Evolutionary conservation across 2,113 vertebrate genomes (phyloP).

Genomic region (Pseudopipra pipra): DNA sequence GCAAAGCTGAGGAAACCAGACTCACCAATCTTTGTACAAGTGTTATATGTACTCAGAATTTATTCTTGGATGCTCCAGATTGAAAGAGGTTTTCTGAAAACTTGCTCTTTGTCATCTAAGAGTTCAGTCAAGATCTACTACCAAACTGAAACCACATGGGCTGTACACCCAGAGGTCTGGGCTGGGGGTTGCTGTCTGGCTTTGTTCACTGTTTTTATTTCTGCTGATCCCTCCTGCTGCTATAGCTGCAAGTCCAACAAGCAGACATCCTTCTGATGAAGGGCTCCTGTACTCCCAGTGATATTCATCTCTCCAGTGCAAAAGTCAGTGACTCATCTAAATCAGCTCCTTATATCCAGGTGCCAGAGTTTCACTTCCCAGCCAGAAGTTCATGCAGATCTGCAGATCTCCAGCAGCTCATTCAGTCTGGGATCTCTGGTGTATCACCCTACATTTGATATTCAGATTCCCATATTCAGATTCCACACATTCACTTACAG

Average conservation of each 20-base stretch:
- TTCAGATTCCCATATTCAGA: slow-evolving; percentile 40
- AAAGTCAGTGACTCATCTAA: background rate
- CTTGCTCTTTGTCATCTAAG: background rate
- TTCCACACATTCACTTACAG: background rate
- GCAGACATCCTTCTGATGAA: background rate
- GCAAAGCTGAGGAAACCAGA: background rate
- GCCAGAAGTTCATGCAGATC: background rate
- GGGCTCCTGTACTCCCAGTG: background rate
- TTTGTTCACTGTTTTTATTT: background rate
- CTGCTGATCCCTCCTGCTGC: background rate
- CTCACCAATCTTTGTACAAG: background rate
- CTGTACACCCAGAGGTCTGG: background rate
- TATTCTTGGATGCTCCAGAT: background rate
- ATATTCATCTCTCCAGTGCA: background rate
- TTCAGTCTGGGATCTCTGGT: background rate
- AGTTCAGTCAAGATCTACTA: background rate
- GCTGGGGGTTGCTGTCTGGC: background rate
- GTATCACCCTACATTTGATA: slow-evolving; percentile 25
- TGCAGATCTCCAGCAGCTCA: background rate
- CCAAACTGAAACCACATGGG: background rate
- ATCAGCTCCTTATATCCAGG: background rate
- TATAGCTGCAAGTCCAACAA: background rate
- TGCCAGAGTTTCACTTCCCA: slow-evolving; percentile 22
- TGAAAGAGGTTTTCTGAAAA: background rate
- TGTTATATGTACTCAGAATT: background rate